Base-by-base conservation (phyloP, 2,888 invertebrate species). In the Drosophila kambysellisi region DNA sequence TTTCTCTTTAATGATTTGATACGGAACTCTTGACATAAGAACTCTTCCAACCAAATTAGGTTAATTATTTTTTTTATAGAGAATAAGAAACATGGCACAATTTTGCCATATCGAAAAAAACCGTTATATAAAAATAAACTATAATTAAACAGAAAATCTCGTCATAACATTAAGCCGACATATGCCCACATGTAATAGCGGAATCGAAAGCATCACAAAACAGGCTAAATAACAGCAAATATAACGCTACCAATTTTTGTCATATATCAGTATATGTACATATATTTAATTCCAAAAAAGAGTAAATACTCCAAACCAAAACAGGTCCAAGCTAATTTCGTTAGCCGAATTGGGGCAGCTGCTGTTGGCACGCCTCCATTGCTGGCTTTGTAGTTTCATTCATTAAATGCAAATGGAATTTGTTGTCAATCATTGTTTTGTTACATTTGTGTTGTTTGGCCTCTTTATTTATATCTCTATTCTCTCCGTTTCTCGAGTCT, bases 401-500 rank as follows among this genome's bases (percentile, higher is more conserved):
- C 81, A 83, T 68, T 70, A 74, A 72, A 83, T 83, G 83, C 76
- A 82, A 83, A 83, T 83, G 73, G 58, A 67, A 60, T 65, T 65
- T 67, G 70, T 67, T 78, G 77, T 80, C 70, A 70, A 75, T 80
- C 71, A 69, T 71, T 74, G 73, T 64, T 61, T 56, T 73, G 62
- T 69, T 69, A 56, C 69, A 69, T 63, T 75, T 75, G 68, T 57
- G 63, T 67, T 73, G 74, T 80, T 64, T 64, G 78, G 68, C 77
- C 63, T 54, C 56, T 76, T 54, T 79, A 79, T 74, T 79, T 70
- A 43, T 74, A 48, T 63, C 39, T 61, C 57, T 65, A 61, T 70
- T 65, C 48, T 58, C 64, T 53, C 37, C 61, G 68, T 69, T 61
- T 39, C 39, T 46, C 76, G 39, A 25, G 15, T 41, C 43, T 60